These are phyloP conservation scores for Hydrozoanthus tunicans DNA, from an alignment of 64 coral and sea anemone genomes.

Conservation along the genomic window DNA sequence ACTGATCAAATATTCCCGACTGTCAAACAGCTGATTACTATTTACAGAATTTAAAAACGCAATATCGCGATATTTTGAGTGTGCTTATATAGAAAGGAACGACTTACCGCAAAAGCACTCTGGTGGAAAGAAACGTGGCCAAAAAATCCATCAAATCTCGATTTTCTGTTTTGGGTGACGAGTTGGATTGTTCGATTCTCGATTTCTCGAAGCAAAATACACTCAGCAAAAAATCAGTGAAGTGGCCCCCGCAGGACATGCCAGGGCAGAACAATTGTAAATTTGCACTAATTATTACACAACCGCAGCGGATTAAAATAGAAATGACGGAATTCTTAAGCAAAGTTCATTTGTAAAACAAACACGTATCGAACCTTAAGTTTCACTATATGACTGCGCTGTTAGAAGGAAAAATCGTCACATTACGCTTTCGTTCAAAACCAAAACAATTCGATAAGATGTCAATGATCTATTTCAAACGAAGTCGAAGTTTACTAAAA, in stretches of 20 bases:
- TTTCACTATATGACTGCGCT: not conserved
- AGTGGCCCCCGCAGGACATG: not conserved
- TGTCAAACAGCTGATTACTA: slow-evolving; percentile 4
- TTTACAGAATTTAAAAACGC: slow-evolving; percentile 19
- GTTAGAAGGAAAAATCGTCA: not conserved
- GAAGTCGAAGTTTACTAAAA: not conserved
- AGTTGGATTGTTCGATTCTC: not conserved
- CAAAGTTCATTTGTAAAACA: slow-evolving; percentile 47
- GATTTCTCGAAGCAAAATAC: not conserved
- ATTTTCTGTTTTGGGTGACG: not conserved
- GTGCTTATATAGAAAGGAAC: not conserved
- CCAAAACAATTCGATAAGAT: not conserved
- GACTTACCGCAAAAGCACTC: slow-evolving; percentile 39
- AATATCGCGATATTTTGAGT: not conserved
- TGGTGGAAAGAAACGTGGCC: not conserved
- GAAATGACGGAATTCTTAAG: slow-evolving; percentile 41
- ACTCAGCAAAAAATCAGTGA: slow-evolving; percentile 38
- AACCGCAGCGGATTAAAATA: slow-evolving; percentile 50
- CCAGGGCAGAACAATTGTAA: slow-evolving; percentile 9
- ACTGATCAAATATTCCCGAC: not conserved
- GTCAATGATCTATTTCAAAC: not conserved
- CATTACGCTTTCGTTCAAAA: not conserved
- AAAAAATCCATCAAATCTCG: slow-evolving; percentile 31
- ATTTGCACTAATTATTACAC: slow-evolving; percentile 20
- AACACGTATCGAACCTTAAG: slow-evolving; percentile 6